A percentile compares a stretch with the other conserved stretches of the same genome.
Evolutionary conservation across 2,797 vertebrate species (phyloP).

Genomic region (Danionella dracula): DNA sequence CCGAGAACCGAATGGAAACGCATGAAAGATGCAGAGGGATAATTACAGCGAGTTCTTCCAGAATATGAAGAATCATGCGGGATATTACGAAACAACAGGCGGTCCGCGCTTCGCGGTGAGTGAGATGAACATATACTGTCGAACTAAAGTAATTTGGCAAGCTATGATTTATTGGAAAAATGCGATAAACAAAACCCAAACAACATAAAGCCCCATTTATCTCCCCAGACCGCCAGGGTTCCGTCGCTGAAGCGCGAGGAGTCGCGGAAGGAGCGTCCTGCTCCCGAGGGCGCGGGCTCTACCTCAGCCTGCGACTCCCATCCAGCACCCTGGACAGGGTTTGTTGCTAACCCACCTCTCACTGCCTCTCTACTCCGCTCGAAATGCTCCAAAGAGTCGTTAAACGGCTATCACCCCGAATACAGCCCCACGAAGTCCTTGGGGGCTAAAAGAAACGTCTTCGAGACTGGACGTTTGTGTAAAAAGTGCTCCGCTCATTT

Average conservation of each 20-base stretch:
- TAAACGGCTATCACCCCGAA: slow-evolving; percentile 68
- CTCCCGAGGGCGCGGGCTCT: slow-evolving; percentile 83
- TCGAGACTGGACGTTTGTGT: slow-evolving; percentile 81
- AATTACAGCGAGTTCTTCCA: background rate
- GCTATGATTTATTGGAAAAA: too few species aligned
- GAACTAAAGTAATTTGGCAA: too few species aligned
- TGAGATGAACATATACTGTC: too few species aligned
- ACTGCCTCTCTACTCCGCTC: slow-evolving; percentile 69
- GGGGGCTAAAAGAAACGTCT: slow-evolving; percentile 68
- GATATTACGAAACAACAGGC: slow-evolving; percentile 1
- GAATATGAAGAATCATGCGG: slow-evolving; percentile 16
- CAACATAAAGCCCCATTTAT: too few species aligned
- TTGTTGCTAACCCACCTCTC: slow-evolving; percentile 68
- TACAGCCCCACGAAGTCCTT: slow-evolving; percentile 71
- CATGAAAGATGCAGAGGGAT: background rate
- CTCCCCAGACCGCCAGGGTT: too few species aligned
- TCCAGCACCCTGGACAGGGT: slow-evolving; percentile 75
- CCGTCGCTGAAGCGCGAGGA: slow-evolving; percentile 70
- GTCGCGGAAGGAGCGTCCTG: slow-evolving; percentile 76
- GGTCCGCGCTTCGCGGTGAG: background rate
- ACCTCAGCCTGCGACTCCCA: slow-evolving; percentile 71
- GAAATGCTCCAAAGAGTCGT: slow-evolving; percentile 53
- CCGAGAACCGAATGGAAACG: background rate
- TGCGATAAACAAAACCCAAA: too few species aligned
- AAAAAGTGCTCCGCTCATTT: slow-evolving; percentile 88